Conservation (phyloP, 2,888 invertebrate species). For the Megalurothrips usitatus region DNA sequence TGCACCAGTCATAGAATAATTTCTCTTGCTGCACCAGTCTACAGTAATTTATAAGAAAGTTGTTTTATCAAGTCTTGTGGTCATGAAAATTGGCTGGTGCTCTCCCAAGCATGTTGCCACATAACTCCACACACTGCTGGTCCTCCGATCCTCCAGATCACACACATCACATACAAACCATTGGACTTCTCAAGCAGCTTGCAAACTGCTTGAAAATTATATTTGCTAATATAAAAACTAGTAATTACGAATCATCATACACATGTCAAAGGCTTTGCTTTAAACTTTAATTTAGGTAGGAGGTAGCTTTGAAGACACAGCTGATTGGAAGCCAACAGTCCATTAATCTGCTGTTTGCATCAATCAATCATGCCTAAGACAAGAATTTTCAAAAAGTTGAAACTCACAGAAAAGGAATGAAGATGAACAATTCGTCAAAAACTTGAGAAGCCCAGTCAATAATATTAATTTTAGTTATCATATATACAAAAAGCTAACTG, state of each 20-base stretch:
- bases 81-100: constrained; percentile 17
- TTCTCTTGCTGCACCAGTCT: constrained; percentile 4
- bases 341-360: constrained; percentile 14
- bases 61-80: not conserved
- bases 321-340: constrained; percentile 26
- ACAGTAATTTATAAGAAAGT: not conserved
- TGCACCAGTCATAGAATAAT: constrained; percentile 17
- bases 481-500: constrained; percentile 21
- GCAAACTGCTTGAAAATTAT: constrained; percentile 11
- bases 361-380: not conserved
- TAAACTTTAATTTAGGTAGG: constrained; percentile 16
- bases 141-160: constrained; percentile 19
- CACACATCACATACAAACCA: constrained; percentile 26
- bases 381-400: constrained; percentile 3
- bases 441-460: constrained; percentile 37
- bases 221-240: constrained; percentile 25
- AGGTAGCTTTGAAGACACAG: constrained; percentile 21
- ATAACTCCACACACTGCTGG: constrained; percentile 7
- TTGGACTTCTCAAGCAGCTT: constrained; percentile 20
- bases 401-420: constrained; percentile 26
- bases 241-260: constrained; percentile 20
- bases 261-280: not conserved
- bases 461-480: constrained; percentile 34
- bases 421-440: constrained; percentile 27
- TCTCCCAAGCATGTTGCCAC: constrained; percentile 2